These are phyloP conservation scores for Lanius ludovicianus DNA, from an alignment of 2,113 vertebrate genomes.

Conservation along the genomic window DNA sequence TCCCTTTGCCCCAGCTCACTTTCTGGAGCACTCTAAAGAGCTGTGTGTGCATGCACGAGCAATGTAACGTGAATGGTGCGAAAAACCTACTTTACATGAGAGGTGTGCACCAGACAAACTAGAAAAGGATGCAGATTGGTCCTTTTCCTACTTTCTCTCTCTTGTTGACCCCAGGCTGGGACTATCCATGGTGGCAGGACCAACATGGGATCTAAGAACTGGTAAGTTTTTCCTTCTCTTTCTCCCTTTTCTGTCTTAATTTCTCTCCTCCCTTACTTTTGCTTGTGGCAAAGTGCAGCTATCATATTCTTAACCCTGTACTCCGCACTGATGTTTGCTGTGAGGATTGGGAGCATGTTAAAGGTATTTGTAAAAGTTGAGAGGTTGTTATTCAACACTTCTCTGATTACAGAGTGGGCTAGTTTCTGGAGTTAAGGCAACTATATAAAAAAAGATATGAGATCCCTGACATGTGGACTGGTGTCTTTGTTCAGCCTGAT, in stretches of 20 bases:
- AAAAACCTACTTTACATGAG: neutral
- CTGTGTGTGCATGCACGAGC: neutral
- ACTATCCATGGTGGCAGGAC: neutral
- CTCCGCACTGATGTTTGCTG: neutral
- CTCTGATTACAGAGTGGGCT: neutral
- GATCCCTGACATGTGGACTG: neutral
- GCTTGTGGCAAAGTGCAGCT: neutral
- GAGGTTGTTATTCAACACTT: neutral
- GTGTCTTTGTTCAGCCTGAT: neutral
- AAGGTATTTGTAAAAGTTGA: neutral
- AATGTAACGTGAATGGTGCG: rapidly evolving
- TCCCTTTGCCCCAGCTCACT: rapidly evolving
- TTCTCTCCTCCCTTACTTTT: neutral
- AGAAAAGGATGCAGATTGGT: rapidly evolving
- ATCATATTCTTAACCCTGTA: neutral
- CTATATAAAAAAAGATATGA: neutral
- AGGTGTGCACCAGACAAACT: neutral
- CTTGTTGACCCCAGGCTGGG: neutral
- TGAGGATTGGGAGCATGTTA: neutral
- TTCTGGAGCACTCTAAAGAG: neutral
- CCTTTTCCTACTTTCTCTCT: neutral
- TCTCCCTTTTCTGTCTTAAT: neutral
- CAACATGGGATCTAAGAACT: neutral
- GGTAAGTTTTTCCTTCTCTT: neutral
- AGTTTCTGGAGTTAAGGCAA: neutral